Base-by-base conservation (phyloP, 64 coral and sea anemone genomes). In the Actinia tenebrosa region DNA sequence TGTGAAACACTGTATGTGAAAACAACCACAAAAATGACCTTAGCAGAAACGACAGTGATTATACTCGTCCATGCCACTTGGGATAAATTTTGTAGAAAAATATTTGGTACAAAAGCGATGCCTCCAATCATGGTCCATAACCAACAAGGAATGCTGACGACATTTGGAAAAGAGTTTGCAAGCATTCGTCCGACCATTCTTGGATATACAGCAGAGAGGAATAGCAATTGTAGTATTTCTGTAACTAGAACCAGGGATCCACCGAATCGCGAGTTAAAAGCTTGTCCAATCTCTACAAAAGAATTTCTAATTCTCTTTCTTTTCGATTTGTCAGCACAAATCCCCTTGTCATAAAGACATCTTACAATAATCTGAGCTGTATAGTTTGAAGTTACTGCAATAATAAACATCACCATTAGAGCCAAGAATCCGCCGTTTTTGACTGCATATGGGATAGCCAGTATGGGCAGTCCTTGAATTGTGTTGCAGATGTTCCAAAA, bases 11-110 rank as follows among this genome's bases (percentile, higher is more conserved):
- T 92, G 50, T 94, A 98, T 3, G 88, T 83, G 25, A 98, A 88
- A 18, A 98, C 96, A 26, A 89, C 89, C 22, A 92, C 87, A 72
- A 98, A 98, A 69, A 98, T 94, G 45, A 98, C 59, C 81, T 92
- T 94, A 8, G 96, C 96, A 16, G 96, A 91, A 43, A 98, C 53
- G 45, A 98, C 93, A 8, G 93, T 94, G 45, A 94, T 80, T 80
- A 98, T 89, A 86, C 96, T 98, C 64, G 96, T 98, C 96, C 96
- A 98, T 19, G 96, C 92, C n/a, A 98, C 96, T 90, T 98, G 96
- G 1, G 96, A 98, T 17, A 98, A 72, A 52, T 98, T 98, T 80
- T 83, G 91, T 7, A 98, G 83, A 56, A 98, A 94, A 63, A 94
- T 88, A 78, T 98, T 98, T 80, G 96, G 96, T 53, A 98, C 19